Evolutionary conservation across 2,888 invertebrate species (phyloP), one percentile per base, ranked within the genome.

Genomic region (Bellardia bayeri): DNA sequence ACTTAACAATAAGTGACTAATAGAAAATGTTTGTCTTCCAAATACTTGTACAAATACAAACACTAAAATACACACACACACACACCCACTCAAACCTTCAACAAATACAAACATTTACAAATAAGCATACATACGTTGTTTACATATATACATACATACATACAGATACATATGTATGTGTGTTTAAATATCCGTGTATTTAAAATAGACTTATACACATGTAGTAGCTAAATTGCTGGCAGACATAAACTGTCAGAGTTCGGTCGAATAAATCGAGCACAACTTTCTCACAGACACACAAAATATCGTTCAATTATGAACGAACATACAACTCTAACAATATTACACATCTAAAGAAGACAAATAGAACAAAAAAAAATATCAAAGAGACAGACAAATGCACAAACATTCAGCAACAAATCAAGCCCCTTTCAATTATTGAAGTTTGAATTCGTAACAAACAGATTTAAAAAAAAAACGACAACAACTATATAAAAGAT

Each of bases 361-460:
- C 14, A 30, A 11, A 49, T 13, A 64, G 7, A 7, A 23, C 37
- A 74, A 45, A 45, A 49, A 75, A 30, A 30, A n/a, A 64, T 2
- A 2, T 2, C 30, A 33, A 64, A 23, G 23, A 11, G 45, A 63
- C 6, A 69, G 69, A 16, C 61, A 71, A 71, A 63, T 80, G 61
- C 13, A 64, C 51, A 80, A 80, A 80, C 71, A 71, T 80, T 80
- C 64, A 71, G 37, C 51, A 63, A 23, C 71, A 71, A 71, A 63
- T 63, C 63, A 51, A 80, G 63, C 13, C 14, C 71, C 63, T 80
- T 71, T 80, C 80, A 64, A 80, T 80, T 80, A 80, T 80, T 71
- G 51, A 69, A 69, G 51, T 51, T 51, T 51, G 14, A n/a, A 61
- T 33, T 33, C 8, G 61, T 33, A 5, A 61, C 13, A 14, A 23